Evolutionary conservation across 1,140 invertebrate species (phyloP), one percentile per base, ranked within the genome.

Genomic region (Coboldia fuscipes): DNA sequence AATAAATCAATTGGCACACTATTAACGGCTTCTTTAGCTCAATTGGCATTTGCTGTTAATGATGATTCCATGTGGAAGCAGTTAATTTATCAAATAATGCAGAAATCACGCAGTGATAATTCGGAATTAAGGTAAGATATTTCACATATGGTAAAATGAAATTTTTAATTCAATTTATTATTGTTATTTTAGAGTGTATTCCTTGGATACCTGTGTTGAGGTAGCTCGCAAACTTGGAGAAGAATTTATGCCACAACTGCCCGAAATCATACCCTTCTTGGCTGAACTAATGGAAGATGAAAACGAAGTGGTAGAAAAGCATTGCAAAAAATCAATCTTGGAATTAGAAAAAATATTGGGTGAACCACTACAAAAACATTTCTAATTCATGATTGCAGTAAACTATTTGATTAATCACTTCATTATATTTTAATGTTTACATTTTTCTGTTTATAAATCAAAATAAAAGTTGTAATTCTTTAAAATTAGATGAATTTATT

Each of bases 31-130:
- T 83, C 81, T 46, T 64, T 92, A 32, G 70, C 75, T 9, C 71
- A 83, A 38, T 75, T 93, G 41, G 74, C 77, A 10, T 67, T 74
- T n/a, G 75, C 79, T 1, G 68, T 70, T 12, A 70, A 68, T 6
- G 86, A 92, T 45, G 85, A 92, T 49, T 68, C 75, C 0, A 48
- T 85, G 3, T 90, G 86, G 72, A 89, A 89, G 49, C 68, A 78
- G 42, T 56, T 93, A 3, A 84, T 89, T 47, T 84, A 88, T 54
- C 81, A 90, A 55, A 71, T 89, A 33, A 56, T 92, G 13, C 58
- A 92, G 28, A 93, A 92, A 57, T 84, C 83, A 0, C 68, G 81
- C 40, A 72, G 82, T 45, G 63, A 67, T 41, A 68, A 71, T 33
- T 59, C 75, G 2, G 60, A 65, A 39, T 65, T 72, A 33, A 59